Conservation (phyloP, 1,140 invertebrate genomes). For the Pogonomyrmex californicus region DNA sequence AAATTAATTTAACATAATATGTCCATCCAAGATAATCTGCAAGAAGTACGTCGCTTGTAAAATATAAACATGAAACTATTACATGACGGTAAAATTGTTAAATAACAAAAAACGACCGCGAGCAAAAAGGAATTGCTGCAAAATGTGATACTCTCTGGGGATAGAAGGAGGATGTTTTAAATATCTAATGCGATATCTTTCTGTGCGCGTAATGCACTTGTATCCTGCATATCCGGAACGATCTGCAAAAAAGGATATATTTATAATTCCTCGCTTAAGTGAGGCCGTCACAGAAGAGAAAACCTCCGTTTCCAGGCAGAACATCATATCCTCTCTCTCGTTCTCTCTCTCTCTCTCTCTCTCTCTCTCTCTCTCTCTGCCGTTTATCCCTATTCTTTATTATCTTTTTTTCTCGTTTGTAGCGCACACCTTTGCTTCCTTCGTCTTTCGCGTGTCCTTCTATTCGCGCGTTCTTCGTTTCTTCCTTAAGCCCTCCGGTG, state of each 20-base stretch:
- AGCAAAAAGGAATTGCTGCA: neutral
- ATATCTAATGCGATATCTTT: conserved; percentile 36
- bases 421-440: conserved; percentile 20
- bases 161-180: conserved; percentile 15
- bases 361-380: neutral
- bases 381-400: neutral
- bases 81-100: neutral
- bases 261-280: conserved; percentile 53
- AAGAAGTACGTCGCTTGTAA: neutral
- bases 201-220: conserved; percentile 28
- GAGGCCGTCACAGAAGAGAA: conserved; percentile 21
- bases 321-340: too few species aligned
- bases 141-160: conserved; percentile 21
- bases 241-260: conserved; percentile 48
- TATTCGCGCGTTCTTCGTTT: conserved; percentile 45
- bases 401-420: neutral
- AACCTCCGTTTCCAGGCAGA: conserved; percentile 20
- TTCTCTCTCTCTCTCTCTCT: neutral
- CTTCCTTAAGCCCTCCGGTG: conserved; percentile 66
- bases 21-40: conserved; percentile 20
- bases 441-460: conserved; percentile 47
- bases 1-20: neutral
- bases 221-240: conserved; percentile 21
- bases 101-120: neutral
- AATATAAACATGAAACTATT: neutral